Evolutionary conservation across 2,888 invertebrate genomes (phyloP).

Genomic region (Rhimphoctona megacephalus): DNA sequence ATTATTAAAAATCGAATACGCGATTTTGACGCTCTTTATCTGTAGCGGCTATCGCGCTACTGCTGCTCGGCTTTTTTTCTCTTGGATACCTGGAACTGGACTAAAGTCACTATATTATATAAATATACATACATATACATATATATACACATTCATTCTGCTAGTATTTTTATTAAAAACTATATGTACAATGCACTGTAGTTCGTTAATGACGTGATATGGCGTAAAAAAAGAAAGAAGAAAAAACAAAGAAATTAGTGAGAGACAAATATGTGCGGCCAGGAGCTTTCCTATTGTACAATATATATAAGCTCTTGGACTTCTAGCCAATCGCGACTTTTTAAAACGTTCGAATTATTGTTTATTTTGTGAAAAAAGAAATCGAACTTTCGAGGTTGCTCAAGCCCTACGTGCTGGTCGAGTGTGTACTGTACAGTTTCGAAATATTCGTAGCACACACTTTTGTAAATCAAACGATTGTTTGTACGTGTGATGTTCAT

Average conservation of each 20-base stretch:
- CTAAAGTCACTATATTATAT: constrained; percentile 37
- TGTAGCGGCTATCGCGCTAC: constrained; percentile 23
- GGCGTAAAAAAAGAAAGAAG: constrained; percentile 3
- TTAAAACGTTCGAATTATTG: not conserved
- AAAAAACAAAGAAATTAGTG: constrained; percentile 30
- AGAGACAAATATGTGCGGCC: constrained; percentile 43
- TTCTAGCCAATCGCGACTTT: constrained; percentile 19
- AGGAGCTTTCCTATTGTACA: constrained; percentile 51
- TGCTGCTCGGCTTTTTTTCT: constrained; percentile 28
- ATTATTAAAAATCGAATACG: constrained; percentile 12
- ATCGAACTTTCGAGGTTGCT: not conserved
- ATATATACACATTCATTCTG: constrained; percentile 52
- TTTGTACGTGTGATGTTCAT: not conserved
- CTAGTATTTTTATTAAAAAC: constrained; percentile 67
- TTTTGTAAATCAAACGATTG: not conserved
- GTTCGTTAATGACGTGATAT: constrained; percentile 53
- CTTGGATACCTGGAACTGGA: constrained; percentile 35
- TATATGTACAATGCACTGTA: constrained; percentile 69
- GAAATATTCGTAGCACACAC: not conserved
- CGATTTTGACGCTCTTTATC: constrained; percentile 10
- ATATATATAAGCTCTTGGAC: constrained; percentile 39
- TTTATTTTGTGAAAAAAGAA: constrained; percentile 9
- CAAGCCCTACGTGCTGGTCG: constrained; percentile 12
- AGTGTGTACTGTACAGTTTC: constrained; percentile 17
- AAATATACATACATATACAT: constrained; percentile 9